A percentile compares a stretch with the other conserved stretches of the same genome.
Evolutionary conservation across 2,797 vertebrate species (phyloP).

Genomic region (Paedocypris micromegethes): DNA sequence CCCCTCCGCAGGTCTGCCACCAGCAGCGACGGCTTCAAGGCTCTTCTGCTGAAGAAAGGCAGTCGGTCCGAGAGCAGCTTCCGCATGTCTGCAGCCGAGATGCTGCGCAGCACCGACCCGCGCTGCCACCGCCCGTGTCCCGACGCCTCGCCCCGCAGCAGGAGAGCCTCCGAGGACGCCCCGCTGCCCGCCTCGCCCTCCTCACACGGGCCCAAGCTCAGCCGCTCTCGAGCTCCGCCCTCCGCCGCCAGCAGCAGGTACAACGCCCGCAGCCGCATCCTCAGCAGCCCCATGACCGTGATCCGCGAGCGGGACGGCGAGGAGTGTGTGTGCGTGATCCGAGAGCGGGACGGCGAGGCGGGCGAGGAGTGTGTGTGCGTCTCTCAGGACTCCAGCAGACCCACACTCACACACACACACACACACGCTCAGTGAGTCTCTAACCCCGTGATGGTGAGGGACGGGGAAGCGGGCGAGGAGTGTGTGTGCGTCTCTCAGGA

Average conservation of each 20-base stretch:
- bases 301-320: constrained; percentile 95
- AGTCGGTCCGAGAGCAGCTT: constrained; percentile 87
- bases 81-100: constrained; percentile 92
- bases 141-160: constrained; percentile 68
- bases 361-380: constrained; percentile 50
- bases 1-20: constrained; percentile 86
- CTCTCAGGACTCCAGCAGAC: constrained; percentile 60
- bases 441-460: no score
- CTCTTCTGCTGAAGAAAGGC: constrained; percentile 90
- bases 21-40: constrained; percentile 97
- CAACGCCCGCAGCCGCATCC: constrained; percentile 84
- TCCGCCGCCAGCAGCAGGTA: constrained; percentile 96
- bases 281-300: constrained; percentile 97
- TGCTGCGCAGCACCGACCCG: constrained; percentile 91
- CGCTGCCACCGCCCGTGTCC: constrained; percentile 74
- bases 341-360: constrained; percentile 87
- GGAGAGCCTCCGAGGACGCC: constrained; percentile 76
- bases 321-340: constrained; percentile 80
- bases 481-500: constrained; percentile 57
- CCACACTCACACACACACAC: no score
- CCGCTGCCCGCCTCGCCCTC: constrained; percentile 71
- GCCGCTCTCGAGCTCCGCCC: constrained; percentile 87
- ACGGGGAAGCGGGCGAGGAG: constrained; percentile 24
- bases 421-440: no score
- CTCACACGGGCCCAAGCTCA: constrained; percentile 73